A percentile compares a stretch with the other conserved stretches of the same genome.
phyloP scores from a whole-genome alignment of 2,797 vertebrate genomes.

The Graptemys geographica region DNA sequence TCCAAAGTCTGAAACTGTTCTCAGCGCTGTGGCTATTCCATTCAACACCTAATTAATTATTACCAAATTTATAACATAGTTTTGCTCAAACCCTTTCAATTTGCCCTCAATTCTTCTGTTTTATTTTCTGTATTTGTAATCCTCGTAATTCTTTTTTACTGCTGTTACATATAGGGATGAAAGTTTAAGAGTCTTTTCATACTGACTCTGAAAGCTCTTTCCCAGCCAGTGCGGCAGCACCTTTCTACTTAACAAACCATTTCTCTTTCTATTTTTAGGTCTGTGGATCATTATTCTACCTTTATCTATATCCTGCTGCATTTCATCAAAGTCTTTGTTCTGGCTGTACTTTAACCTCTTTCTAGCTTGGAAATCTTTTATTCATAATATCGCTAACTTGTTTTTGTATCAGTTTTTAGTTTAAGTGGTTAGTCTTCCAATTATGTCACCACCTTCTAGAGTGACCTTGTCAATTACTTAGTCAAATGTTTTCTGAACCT shows the following conservation, averaged over 20 bases:
- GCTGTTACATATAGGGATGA: background rate
- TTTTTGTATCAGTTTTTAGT: constrained; percentile 41
- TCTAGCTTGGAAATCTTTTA: constrained; percentile 23
- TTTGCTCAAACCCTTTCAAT: background rate
- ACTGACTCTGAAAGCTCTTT: background rate
- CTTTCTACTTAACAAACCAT: constrained; percentile 38
- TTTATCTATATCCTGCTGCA: constrained; percentile 34
- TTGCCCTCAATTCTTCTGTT: background rate
- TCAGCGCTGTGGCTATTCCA: background rate
- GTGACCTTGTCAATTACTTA: background rate
- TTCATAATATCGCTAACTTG: constrained; percentile 23
- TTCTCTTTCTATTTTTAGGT: constrained; percentile 42
- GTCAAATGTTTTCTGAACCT: background rate
- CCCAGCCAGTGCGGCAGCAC: background rate
- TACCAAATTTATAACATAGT: accelerated
- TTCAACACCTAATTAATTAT: background rate
- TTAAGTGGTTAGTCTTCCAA: background rate
- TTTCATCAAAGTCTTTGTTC: constrained; percentile 42
- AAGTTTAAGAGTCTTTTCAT: background rate
- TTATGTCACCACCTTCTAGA: background rate
- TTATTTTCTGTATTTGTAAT: background rate
- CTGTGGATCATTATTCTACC: constrained; percentile 16
- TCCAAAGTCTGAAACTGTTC: background rate
- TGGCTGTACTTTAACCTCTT: constrained; percentile 29
- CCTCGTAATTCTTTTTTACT: background rate